Base-by-base conservation (phyloP, 2,888 invertebrate species). In the Hydriomena furcata region DNA sequence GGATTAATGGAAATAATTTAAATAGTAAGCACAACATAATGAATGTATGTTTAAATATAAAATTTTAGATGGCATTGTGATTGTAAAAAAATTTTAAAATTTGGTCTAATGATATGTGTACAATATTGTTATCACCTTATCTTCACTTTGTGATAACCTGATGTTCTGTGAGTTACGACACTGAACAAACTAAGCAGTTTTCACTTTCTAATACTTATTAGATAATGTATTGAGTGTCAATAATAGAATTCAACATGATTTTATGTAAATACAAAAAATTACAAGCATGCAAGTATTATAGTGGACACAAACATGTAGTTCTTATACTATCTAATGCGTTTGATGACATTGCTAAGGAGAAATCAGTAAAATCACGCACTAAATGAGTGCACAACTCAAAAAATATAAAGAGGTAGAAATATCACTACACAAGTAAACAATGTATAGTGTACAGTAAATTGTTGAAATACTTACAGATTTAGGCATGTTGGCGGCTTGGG, bases 401-500 rank as follows among this genome's bases (percentile, higher is more conserved):
- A 44, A 30, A 32, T 43, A 34, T 30, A 31, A 38, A 7, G 7
- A 7, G 42, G 11, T 28, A 28, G 7, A 38, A 49, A 38, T 13
- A 7, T 32, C 7, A 28, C 5, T 10, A 8, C 25, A 7, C 8
- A 30, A 25, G 40, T 5, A 25, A 12, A 20, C 21, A 7, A 2
- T 30, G n/a, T 11, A n/a, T n/a, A n/a, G n/a, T n/a, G n/a, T 31
- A 13, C 23, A 35, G 11, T n/a, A n/a, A n/a, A n/a, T 37, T 25
- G 17, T 24, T 3, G 17, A 17, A 17, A 49, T 68, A 92, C 93
- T 92, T 76, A 93, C 93, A 83, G 92, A 92, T 92, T 93, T 93
- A 82, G 92, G 93, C 92, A 92, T 92, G 82, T 91, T 92, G 91
- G 80, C 80, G 82, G 80, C 74, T 83, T 79, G 70, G 84, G 82